Evolutionary conservation across 2,797 vertebrate species (phyloP), one percentile per base, ranked within the genome.

Genomic region (Rhadinocentrus ornatus): DNA sequence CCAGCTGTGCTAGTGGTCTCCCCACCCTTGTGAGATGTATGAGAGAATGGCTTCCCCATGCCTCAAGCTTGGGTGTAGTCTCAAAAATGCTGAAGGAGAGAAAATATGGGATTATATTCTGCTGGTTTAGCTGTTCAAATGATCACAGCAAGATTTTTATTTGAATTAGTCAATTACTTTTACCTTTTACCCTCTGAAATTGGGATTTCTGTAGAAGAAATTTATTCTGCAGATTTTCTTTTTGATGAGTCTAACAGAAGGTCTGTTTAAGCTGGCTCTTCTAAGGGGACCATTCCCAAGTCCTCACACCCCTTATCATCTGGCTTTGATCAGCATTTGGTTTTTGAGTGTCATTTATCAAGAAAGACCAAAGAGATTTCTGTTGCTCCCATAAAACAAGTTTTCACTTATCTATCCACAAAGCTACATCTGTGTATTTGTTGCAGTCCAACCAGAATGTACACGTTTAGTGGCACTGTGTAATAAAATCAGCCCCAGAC

Each of bases 71-170:
- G 81, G 80, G 77, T 70, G 79, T 74, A 86, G 89, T 82, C 88
- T 86, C 31, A 88, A 87, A 91, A 88, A 80, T 66, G 78, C 79
- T 83, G 84, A 89, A 89, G 26, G 32, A 84, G 85, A 82, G 83
- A 76, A 87, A 89, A 89, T 83, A 46, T 69, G 62, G 81, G 69
- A 71, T 73, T 76, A 78, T 65, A 69, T 73, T 78, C 73, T 77
- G 84, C 83, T 88, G 76, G 69, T 88, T 81, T 71, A 65, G 77
- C 84, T 81, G 54, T 67, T 75, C 61, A 71, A 58, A 73, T 75
- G 70, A 84, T 88, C 70, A 75, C 48, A 66, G 52, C 35, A 63
- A 58, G 50, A 84, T 77, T 85, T 87, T 10, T 50, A 58, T 52
- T 69, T 69, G 32, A 77, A 59, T 59, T 53, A 60, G 65, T 52